Evolutionary conservation across 2,888 invertebrate genomes (phyloP), one percentile per base, ranked within the genome.

Genomic region (Labia minor): DNA sequence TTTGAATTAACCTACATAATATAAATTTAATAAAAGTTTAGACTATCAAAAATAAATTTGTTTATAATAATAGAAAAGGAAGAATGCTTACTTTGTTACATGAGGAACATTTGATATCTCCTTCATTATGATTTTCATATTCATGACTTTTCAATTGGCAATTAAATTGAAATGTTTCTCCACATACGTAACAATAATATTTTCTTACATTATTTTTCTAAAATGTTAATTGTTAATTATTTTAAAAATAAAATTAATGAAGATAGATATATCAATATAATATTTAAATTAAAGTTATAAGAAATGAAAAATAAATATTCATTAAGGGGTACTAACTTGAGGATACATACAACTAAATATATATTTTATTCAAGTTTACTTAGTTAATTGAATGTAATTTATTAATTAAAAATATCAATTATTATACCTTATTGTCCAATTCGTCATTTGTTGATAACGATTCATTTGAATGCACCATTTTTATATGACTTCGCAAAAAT

Each of bases 151-250:
- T 71, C n/a, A 77, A 71, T 8, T 75, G 70, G 8, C 74, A 71
- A 33, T 75, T 72, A 67, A 75, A 76, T 65, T 72, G 74, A 68
- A 77, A 78, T 65, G 72, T 74, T 62, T 75, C 75, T 1, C 77
- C 77, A 70, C 77, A 78, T 16, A 73, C 72, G 70, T 74, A 73
- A 67, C 77, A 77, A 67, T 77, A 76, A 69, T 68, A 72, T 6
- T 69, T 61, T 1, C 71, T 64, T 1, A 21, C 62, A 21, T 68
- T 67, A 18, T 21, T 33, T 19, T 33, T 19, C 65, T 26, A 18
- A 21, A 26, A 61, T 6, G 37, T 8, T n/a, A 49, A 10, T n/a
- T n/a, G 14, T 49, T 49, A 49, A 1, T 37, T 65, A 64, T 61
- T 67, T 21, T 61, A 64, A 19, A 11, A 66, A 20, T 6, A 62